Percentiles rank a stretch among this genome's conserved stretches.
Evolutionary conservation across 1,140 invertebrate genomes (phyloP).

Genomic region (Bombus picipes): DNA sequence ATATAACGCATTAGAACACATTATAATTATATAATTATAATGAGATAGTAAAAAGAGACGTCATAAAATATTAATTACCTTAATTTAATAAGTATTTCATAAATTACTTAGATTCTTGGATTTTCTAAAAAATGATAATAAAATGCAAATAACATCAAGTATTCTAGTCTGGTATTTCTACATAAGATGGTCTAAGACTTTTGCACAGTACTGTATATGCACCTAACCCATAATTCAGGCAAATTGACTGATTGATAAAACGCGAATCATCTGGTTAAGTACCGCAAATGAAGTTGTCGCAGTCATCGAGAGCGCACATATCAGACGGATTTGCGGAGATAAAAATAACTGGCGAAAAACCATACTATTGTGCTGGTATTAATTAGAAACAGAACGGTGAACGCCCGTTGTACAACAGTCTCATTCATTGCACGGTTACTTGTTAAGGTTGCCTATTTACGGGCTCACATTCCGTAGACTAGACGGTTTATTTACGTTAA

Average conservation of each 20-base stretch:
- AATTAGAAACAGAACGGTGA: conserved; percentile 49
- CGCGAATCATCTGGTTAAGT: conserved; percentile 6
- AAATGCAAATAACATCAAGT: too few species aligned
- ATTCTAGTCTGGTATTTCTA: too few species aligned
- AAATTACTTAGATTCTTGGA: too few species aligned
- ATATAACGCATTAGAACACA: too few species aligned
- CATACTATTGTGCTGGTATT: conserved; percentile 20
- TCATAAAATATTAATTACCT: too few species aligned
- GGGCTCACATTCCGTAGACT: background rate
- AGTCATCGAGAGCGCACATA: background rate
- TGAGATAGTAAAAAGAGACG: too few species aligned
- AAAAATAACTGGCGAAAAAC: conserved; percentile 39
- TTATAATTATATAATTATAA: too few species aligned
- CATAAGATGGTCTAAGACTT: background rate
- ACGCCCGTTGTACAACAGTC: conserved; percentile 42
- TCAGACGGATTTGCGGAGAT: background rate
- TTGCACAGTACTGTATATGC: background rate
- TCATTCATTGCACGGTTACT: conserved; percentile 55
- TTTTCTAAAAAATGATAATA: too few species aligned
- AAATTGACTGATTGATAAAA: conserved; percentile 1
- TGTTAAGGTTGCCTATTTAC: conserved; percentile 48
- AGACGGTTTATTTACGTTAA: background rate
- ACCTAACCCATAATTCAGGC: background rate
- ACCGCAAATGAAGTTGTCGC: background rate
- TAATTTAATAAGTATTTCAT: too few species aligned